Evolutionary conservation across 2,888 invertebrate genomes (phyloP).

Genomic region (Perizoma affinitatum): DNA sequence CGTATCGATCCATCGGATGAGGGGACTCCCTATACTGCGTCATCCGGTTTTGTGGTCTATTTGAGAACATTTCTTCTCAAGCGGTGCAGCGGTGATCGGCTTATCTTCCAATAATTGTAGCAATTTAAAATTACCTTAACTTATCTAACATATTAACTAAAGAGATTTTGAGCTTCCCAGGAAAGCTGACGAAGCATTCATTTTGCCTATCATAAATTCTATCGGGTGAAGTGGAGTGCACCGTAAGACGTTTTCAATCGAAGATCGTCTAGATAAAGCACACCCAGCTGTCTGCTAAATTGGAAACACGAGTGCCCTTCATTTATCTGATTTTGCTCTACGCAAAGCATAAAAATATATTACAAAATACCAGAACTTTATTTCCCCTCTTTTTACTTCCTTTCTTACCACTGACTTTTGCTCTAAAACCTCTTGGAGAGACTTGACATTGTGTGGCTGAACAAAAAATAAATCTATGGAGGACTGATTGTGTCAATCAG

Average conservation of each 20-base stretch:
- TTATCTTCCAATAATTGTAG: slow-evolving; percentile 12
- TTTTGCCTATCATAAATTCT: slow-evolving; percentile 32
- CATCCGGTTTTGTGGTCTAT: no score
- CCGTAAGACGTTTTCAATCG: slow-evolving; percentile 43
- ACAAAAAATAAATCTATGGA: background rate
- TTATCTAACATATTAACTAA: slow-evolving; percentile 5
- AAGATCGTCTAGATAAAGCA: slow-evolving; percentile 61
- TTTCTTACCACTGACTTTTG: no score
- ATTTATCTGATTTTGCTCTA: slow-evolving; percentile 34
- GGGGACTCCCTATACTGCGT: no score
- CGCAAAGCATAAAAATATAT: slow-evolving; percentile 8
- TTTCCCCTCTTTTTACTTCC: no score
- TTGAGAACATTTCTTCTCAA: no score
- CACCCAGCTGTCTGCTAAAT: slow-evolving; percentile 42
- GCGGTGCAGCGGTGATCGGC: background rate
- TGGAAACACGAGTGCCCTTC: slow-evolving; percentile 41
- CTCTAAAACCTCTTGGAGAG: no score
- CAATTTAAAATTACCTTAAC: slow-evolving; percentile 8
- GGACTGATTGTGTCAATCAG: background rate
- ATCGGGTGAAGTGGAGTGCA: slow-evolving; percentile 36
- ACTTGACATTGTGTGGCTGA: no score
- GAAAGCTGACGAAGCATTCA: slow-evolving; percentile 29
- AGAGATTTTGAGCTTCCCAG: slow-evolving; percentile 11
- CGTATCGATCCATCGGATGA: no score
- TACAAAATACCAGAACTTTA: background rate